A percentile compares a stretch with the other conserved stretches of the same genome.
Conservation (phyloP, 37 sponge, comb jelly and placozoan genomes). For the Oscarella lobularis region DNA sequence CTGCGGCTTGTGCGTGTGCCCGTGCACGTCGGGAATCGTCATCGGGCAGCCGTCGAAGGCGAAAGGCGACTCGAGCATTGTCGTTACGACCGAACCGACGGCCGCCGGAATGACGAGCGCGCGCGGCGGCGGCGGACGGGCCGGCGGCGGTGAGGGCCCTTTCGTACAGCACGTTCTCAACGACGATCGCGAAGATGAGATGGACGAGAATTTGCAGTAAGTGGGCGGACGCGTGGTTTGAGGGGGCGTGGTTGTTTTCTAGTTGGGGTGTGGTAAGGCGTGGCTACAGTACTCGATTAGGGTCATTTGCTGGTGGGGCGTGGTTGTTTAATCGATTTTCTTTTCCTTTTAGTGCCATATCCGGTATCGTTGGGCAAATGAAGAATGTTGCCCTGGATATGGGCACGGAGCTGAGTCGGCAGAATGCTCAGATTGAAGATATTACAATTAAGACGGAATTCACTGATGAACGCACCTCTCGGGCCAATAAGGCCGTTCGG, state of each 20-base stretch:
- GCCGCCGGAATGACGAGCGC: not conserved
- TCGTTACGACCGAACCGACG: slow-evolving; percentile 1
- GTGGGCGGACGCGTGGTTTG: not conserved
- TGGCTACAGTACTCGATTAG: too few species aligned
- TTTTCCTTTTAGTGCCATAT: slow-evolving; percentile 7
- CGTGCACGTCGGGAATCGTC: not conserved
- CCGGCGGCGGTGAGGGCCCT: slow-evolving; percentile 5
- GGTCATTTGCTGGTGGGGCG: not conserved
- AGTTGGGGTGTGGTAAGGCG: not conserved
- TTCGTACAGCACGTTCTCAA: slow-evolving; percentile 11
- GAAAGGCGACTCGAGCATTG: not conserved
- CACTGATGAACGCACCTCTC: not conserved
- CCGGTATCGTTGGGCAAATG: slow-evolving; percentile 15
- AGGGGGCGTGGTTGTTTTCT: too few species aligned
- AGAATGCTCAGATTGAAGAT: slow-evolving; percentile 10
- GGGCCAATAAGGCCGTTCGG: not conserved
- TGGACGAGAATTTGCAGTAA: slow-evolving; percentile 32
- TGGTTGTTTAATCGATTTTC: not conserved
- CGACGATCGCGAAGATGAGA: slow-evolving; percentile 34
- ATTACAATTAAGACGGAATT: slow-evolving; percentile 17
- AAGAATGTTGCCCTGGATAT: slow-evolving; percentile 30
- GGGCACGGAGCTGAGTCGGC: slow-evolving; percentile 17
- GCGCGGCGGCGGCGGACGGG: slow-evolving; percentile 5
- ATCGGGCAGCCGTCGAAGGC: not conserved
- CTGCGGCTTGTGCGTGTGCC: slow-evolving; percentile 26